Evolutionary conservation across 2,888 invertebrate genomes (phyloP).

Genomic region (Microplitis deprimator): DNA sequence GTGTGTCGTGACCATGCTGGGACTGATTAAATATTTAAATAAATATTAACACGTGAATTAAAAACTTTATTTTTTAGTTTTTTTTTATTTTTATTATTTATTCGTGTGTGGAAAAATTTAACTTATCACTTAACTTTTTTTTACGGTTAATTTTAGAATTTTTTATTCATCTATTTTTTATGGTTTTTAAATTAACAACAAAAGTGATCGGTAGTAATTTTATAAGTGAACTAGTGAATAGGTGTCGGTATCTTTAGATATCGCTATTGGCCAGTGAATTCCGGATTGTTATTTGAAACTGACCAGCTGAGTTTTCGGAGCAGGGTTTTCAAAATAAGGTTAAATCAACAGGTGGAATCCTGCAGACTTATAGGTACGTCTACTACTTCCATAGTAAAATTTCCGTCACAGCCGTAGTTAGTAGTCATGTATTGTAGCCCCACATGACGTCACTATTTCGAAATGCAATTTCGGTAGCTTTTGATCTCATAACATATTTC

Average conservation of each 20-base stretch:
- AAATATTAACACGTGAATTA: neutral
- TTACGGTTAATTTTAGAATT: neutral
- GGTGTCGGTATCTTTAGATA: neutral
- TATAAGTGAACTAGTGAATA: neutral
- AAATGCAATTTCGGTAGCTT: too few species aligned
- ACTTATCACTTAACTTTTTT: neutral
- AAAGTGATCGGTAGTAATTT: neutral
- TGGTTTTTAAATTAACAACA: neutral
- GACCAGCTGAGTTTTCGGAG: neutral
- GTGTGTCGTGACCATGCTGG: slow-evolving; percentile 27
- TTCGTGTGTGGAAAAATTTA: neutral
- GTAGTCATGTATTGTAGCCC: too few species aligned
- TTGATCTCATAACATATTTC: too few species aligned
- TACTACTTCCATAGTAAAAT: slow-evolving; percentile 1
- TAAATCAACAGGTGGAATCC: slow-evolving; percentile 67
- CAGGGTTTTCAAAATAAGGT: slow-evolving; percentile 15
- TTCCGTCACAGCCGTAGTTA: neutral
- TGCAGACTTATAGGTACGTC: slow-evolving; percentile 59
- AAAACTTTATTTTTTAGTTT: neutral
- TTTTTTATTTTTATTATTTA: slow-evolving; percentile 4
- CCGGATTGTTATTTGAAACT: neutral
- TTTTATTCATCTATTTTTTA: neutral
- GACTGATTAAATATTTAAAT: slow-evolving; percentile 13
- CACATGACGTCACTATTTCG: too few species aligned
- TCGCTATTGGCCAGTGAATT: neutral